Percentiles rank a stretch among this genome's conserved stretches.
phyloP scores from a whole-genome alignment of 2,797 vertebrate species.

The Siniperca scherzeri region DNA sequence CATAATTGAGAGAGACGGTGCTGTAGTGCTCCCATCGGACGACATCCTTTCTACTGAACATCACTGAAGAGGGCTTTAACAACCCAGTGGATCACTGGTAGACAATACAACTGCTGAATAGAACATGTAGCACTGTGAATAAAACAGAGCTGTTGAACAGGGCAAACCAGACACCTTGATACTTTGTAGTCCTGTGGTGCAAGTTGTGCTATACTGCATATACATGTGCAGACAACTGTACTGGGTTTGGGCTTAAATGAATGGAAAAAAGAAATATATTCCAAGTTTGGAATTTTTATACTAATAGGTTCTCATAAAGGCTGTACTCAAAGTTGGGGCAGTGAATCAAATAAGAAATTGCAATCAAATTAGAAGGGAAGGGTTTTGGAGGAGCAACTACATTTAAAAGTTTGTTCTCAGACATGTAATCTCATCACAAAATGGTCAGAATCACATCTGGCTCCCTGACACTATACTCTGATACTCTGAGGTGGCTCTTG shows the following conservation, averaged over 20 bases:
- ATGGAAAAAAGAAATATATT: background rate
- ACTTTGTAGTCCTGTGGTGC: slow-evolving; percentile 15
- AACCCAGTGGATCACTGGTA: slow-evolving; percentile 51
- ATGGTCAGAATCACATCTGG: slow-evolving; percentile 12
- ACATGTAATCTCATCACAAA: slow-evolving; percentile 4
- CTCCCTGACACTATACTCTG: background rate
- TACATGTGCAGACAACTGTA: slow-evolving; percentile 13
- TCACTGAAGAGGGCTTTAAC: slow-evolving; percentile 66
- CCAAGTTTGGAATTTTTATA: background rate
- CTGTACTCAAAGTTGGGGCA: background rate
- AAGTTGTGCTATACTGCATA: background rate
- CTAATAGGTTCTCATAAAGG: background rate
- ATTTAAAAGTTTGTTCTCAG: slow-evolving; percentile 1
- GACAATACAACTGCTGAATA: slow-evolving; percentile 59
- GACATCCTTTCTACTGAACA: slow-evolving; percentile 64
- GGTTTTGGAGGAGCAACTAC: background rate
- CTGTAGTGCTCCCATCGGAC: slow-evolving; percentile 63
- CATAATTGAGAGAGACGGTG: slow-evolving; percentile 79
- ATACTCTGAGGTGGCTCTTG: slow-evolving; percentile 11
- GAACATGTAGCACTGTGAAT: slow-evolving; percentile 56
- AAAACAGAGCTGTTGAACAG: slow-evolving; percentile 29
- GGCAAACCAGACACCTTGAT: slow-evolving; percentile 34
- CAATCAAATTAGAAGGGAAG: background rate
- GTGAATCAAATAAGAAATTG: background rate
- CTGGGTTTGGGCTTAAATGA: background rate